Evolutionary conservation across 2,113 vertebrate genomes (phyloP).

Genomic region (Xiphophorus hellerii): DNA sequence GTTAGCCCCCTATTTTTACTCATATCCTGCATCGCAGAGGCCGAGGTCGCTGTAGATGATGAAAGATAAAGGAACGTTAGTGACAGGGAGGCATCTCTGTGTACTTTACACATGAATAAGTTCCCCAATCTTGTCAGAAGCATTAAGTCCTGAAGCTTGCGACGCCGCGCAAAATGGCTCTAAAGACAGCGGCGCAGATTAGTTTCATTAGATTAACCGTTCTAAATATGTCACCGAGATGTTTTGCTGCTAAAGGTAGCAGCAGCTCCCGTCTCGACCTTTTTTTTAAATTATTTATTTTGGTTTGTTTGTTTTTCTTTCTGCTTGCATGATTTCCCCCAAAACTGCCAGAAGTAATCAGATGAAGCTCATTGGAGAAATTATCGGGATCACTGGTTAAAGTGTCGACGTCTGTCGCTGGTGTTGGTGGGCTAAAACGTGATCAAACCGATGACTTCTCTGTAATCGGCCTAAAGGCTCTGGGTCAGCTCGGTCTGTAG

Average conservation of each 20-base stretch:
- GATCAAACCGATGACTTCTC: background rate
- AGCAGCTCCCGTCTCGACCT: background rate
- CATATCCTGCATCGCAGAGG: conserved; percentile 9
- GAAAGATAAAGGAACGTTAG: conserved; percentile 49
- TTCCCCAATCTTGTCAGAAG: conserved; percentile 40
- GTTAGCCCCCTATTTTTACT: conserved; percentile 30
- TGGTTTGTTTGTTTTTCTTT: background rate
- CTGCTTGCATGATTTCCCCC: background rate
- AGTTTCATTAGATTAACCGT: background rate
- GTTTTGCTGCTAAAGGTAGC: background rate
- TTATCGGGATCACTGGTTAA: background rate
- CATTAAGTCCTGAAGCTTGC: conserved; percentile 32
- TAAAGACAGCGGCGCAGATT: background rate
- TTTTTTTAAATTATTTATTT: background rate
- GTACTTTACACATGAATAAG: conserved; percentile 56
- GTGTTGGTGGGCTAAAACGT: background rate
- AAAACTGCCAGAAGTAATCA: background rate
- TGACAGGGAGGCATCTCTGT: conserved; percentile 51
- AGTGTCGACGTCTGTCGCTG: background rate
- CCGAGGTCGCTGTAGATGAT: conserved; percentile 29
- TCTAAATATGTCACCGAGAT: background rate
- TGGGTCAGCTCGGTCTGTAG: background rate
- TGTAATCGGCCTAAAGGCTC: background rate
- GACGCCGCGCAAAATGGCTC: conserved; percentile 4
- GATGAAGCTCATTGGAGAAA: background rate